Evolutionary conservation across 2,113 vertebrate species (phyloP).

Genomic region (Callospermophilus lateralis): DNA sequence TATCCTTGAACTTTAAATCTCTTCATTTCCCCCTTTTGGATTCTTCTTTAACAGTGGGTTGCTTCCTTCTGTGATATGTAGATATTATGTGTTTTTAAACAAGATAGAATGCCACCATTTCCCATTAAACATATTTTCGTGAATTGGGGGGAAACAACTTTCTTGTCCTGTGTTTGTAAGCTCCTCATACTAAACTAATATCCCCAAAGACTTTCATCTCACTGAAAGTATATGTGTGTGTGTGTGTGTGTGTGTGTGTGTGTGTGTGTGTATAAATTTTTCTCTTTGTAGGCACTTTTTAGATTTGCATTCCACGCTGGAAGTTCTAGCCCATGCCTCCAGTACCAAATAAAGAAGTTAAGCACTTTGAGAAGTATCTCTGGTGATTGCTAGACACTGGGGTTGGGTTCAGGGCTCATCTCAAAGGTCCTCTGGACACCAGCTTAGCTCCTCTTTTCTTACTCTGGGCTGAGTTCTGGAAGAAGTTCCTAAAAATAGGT

Average conservation of each 20-base stretch:
- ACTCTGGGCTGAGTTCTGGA: constrained; percentile 11
- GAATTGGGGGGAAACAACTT: constrained; percentile 20
- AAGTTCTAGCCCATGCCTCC: neutral
- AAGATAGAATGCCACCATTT: constrained; percentile 2
- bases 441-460: neutral
- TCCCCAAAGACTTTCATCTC: constrained; percentile 50
- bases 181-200: neutral
- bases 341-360: constrained; percentile 19
- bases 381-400: neutral
- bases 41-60: constrained; percentile 18
- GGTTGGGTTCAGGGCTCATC: neutral
- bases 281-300: constrained; percentile 38
- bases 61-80: constrained; percentile 13
- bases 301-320: neutral
- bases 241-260: no score
- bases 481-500: constrained; percentile 34
- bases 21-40: constrained; percentile 27
- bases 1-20: neutral
- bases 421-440: neutral
- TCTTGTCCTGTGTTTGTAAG: constrained; percentile 17
- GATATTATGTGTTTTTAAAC: neutral
- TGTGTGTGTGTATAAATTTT: no score
- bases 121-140: constrained; percentile 47
- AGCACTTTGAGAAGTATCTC: neutral
- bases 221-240: constrained; percentile 37